These are phyloP conservation scores for Bujurquina vittata DNA, from an alignment of 2,113 vertebrate species.

Conservation along the genomic window DNA sequence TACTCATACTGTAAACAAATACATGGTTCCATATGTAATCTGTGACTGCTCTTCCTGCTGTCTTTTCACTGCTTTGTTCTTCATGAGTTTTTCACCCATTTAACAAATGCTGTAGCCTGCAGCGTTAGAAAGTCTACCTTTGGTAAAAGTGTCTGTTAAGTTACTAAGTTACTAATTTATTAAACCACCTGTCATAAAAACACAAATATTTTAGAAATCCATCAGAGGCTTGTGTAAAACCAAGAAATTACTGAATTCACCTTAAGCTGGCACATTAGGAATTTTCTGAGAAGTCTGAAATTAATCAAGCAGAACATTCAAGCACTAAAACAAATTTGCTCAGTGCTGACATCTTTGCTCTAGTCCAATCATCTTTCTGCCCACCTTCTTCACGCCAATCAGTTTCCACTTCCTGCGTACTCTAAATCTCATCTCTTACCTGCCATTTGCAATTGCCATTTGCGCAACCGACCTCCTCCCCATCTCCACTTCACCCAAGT, in stretches of 20 bases:
- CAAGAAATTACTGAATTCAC: neutral
- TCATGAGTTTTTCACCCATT: neutral
- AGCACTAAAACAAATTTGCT: neutral
- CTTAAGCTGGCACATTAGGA: neutral
- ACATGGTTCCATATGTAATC: neutral
- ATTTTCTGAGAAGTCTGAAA: neutral
- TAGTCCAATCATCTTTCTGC: too few relatives aligned
- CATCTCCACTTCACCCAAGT: too few relatives aligned
- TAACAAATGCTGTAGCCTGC: neutral
- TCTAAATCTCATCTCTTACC: too few relatives aligned
- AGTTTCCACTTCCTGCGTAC: too few relatives aligned
- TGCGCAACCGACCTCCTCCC: too few relatives aligned
- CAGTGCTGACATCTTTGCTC: too few relatives aligned
- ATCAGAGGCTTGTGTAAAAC: neutral
- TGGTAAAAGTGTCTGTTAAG: neutral
- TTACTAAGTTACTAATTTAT: neutral
- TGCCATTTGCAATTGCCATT: too few relatives aligned
- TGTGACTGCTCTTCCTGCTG: neutral
- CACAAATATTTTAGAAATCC: fast-evolving
- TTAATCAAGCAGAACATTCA: neutral
- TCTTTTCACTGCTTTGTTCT: neutral
- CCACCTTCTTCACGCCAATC: too few relatives aligned
- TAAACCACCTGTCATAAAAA: neutral
- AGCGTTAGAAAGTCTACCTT: neutral
- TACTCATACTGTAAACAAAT: neutral